These are phyloP conservation scores for Drosophila acutilabella DNA, from an alignment of 2,888 invertebrate species.

Conservation along the genomic window DNA sequence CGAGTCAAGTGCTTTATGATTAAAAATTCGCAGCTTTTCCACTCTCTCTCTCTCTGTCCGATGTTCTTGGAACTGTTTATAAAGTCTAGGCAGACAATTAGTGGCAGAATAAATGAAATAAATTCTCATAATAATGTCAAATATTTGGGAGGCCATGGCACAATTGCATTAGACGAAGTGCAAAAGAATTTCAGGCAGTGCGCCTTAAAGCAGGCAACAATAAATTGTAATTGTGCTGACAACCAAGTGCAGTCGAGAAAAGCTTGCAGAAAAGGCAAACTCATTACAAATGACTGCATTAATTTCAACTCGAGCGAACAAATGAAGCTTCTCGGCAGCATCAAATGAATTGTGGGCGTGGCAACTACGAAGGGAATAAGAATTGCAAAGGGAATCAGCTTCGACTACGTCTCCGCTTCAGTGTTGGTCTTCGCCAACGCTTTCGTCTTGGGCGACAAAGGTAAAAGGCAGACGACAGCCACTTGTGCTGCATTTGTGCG, in stretches of 20 bases:
- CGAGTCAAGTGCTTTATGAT: slow-evolving; percentile 12
- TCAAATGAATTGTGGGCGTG: slow-evolving; percentile 40
- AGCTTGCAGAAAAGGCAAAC: slow-evolving; percentile 59
- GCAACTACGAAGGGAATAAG: slow-evolving; percentile 3
- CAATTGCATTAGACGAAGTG: slow-evolving; percentile 43
- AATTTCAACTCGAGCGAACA: slow-evolving; percentile 74
- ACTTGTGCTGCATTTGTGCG: slow-evolving; percentile 74
- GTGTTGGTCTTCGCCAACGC: not conserved
- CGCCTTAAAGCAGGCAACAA: slow-evolving; percentile 63
- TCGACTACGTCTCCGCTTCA: not conserved
- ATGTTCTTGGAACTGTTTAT: slow-evolving; percentile 2
- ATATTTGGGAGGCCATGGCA: slow-evolving; percentile 48
- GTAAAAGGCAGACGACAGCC: slow-evolving; percentile 60
- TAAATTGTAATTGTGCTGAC: slow-evolving; percentile 66
- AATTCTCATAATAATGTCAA: slow-evolving; percentile 68
- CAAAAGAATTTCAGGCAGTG: slow-evolving; percentile 20
- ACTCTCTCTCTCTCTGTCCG: not conserved
- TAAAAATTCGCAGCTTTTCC: slow-evolving; percentile 40
- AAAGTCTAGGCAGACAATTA: slow-evolving; percentile 59
- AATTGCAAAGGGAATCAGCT: slow-evolving; percentile 11
- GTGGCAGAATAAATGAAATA: slow-evolving; percentile 60
- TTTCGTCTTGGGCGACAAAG: slow-evolving; percentile 36
- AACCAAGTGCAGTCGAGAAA: slow-evolving; percentile 18
- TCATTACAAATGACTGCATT: slow-evolving; percentile 82
- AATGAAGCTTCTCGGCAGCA: slow-evolving; percentile 57